These are phyloP conservation scores for Pseudomyrmex flavicornis DNA, from an alignment of 1,140 invertebrate genomes.

Conservation along the genomic window DNA sequence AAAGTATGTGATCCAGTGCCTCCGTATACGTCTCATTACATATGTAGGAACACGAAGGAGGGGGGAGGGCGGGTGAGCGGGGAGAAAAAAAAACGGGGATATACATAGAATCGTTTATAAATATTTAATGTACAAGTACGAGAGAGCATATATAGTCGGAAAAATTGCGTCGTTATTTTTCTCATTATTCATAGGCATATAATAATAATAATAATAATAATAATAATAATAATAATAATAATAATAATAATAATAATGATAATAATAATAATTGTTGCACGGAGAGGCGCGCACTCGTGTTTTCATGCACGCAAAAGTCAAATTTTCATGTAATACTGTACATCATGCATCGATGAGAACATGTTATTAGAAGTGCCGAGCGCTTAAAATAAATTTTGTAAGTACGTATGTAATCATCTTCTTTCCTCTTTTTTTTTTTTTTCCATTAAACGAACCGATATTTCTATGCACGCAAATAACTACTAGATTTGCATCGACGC, in stretches of 20 bases:
- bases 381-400: constrained; percentile 60
- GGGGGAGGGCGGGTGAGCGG: not conserved
- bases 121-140: constrained; percentile 50
- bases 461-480: not conserved
- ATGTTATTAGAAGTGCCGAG: constrained; percentile 36
- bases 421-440: not conserved
- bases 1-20: constrained; percentile 53
- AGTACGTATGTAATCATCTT: constrained; percentile 17
- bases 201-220: constrained; percentile 7
- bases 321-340: not conserved
- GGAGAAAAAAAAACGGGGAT: not conserved
- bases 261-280: constrained; percentile 17
- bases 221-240: constrained; percentile 6
- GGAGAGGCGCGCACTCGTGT: not conserved
- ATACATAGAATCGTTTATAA: constrained; percentile 16
- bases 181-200: constrained; percentile 30
- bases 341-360: not conserved
- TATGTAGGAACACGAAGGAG: not conserved
- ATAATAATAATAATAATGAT: constrained; percentile 3
- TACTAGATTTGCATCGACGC: not conserved
- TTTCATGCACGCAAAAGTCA: constrained; percentile 20
- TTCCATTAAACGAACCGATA: not conserved
- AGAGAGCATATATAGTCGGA: not conserved
- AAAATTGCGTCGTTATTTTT: constrained; percentile 23
- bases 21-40: constrained; percentile 38